Conservation (phyloP, 2,888 invertebrate species). For the Agrotis exclamationis region DNA sequence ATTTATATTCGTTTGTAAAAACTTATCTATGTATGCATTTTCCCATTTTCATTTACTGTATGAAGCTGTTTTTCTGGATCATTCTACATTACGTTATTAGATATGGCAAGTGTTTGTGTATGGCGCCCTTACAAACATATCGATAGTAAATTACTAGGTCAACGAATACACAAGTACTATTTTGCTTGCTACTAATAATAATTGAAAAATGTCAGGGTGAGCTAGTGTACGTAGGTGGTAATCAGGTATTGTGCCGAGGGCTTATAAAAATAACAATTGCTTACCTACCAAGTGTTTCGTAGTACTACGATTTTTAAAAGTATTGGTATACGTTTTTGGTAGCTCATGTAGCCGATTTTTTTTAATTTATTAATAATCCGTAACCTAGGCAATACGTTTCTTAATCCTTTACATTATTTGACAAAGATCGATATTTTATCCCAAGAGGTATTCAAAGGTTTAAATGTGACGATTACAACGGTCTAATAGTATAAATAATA, state of each 20-base stretch:
- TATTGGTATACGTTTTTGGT: neutral
- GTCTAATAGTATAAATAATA: no score
- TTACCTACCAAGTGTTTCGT: neutral
- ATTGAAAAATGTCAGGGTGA: slow-evolving; percentile 26
- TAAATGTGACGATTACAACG: no score
- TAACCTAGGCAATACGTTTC: no score
- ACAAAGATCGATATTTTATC: no score
- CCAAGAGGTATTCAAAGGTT: no score
- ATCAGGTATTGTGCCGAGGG: slow-evolving; percentile 3
- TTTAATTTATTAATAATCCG: no score
- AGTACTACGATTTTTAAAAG: neutral
- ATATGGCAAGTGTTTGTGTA: slow-evolving; percentile 13
- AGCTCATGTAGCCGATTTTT: neutral
- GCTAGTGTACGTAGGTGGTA: slow-evolving; percentile 9
- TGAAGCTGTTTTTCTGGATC: neutral
- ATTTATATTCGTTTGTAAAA: neutral
- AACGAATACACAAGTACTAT: neutral
- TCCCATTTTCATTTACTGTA: neutral
- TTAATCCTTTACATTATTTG: no score
- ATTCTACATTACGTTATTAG: neutral
- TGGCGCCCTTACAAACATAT: slow-evolving; percentile 11
- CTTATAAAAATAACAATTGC: neutral
- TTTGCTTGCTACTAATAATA: neutral
- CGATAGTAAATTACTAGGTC: slow-evolving; percentile 17
- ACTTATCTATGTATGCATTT: neutral